A percentile compares a stretch with the other conserved stretches of the same genome.
These are phyloP conservation scores for Hemistola chrysoprasaria DNA, from an alignment of 2,888 invertebrate genomes.

Conservation along the genomic window DNA sequence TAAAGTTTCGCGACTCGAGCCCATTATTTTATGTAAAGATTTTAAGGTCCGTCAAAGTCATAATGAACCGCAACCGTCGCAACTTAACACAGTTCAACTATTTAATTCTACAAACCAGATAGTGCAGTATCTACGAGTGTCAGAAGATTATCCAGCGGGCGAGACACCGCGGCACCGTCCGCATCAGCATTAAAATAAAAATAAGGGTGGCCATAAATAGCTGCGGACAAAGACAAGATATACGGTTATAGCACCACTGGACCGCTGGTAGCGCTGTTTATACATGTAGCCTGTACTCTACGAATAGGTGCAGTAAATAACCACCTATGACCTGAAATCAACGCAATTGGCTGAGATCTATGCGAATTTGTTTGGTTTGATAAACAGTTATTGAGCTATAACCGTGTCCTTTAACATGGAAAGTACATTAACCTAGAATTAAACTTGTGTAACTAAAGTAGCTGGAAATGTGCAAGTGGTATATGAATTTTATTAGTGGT, in stretches of 20 bases:
- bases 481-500: too few species aligned
- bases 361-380: too few species aligned
- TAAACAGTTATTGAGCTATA: too few species aligned
- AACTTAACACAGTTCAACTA: too few species aligned
- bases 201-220: conserved; percentile 78
- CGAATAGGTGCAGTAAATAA: conserved; percentile 22
- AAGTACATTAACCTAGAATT: too few species aligned
- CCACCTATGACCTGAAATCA: conserved; percentile 30
- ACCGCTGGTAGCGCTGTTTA: conserved; percentile 47
- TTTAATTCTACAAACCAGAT: conserved; percentile 9
- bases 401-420: too few species aligned
- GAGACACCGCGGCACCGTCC: conserved; percentile 75
- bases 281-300: conserved; percentile 10
- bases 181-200: conserved; percentile 82
- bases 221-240: conserved; percentile 76
- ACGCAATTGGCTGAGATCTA: conserved; percentile 20
- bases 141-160: conserved; percentile 53
- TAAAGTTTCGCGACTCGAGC: too few species aligned
- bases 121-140: conserved; percentile 16
- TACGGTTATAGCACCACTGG: conserved; percentile 74
- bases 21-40: too few species aligned
- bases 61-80: too few species aligned
- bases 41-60: too few species aligned
- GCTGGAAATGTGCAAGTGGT: too few species aligned
- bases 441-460: too few species aligned